phyloP scores from a whole-genome alignment of 2,888 invertebrate genomes.

The Ommatoiulus sabulosus region DNA sequence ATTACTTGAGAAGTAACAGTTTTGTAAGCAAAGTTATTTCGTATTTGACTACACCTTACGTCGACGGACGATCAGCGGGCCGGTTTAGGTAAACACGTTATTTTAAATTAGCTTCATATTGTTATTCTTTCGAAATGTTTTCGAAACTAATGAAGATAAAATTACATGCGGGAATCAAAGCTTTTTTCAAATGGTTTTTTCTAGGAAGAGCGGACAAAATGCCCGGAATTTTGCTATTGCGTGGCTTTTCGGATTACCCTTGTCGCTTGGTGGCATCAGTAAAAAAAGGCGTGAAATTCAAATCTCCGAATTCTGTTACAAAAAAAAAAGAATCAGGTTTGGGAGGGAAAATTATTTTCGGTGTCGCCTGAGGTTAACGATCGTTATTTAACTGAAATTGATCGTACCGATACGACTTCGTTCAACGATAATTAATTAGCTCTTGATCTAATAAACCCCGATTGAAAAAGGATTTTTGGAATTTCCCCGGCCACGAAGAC shows the following conservation, averaged over 20 bases:
- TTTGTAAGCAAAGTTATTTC: background rate
- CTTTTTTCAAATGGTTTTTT: too few species aligned
- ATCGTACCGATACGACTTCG: background rate
- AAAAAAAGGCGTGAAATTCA: background rate
- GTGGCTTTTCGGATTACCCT: background rate
- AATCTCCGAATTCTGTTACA: too few species aligned
- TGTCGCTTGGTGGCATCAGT: background rate
- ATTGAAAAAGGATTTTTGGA: background rate
- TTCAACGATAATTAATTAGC: background rate
- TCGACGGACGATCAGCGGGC: too few species aligned
- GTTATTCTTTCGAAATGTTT: too few species aligned
- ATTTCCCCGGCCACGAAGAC: background rate
- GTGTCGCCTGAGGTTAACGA: background rate
- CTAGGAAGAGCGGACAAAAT: too few species aligned
- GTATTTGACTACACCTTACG: too few species aligned
- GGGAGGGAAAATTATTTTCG: background rate
- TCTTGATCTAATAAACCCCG: background rate
- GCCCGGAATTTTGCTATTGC: background rate
- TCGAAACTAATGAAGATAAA: too few species aligned
- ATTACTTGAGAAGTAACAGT: background rate
- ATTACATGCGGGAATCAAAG: too few species aligned
- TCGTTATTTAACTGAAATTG: background rate
- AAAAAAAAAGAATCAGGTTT: too few species aligned
- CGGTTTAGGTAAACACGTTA: too few species aligned
- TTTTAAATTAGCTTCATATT: too few species aligned